Conservation (phyloP, 64 coral and sea anemone species). For the Hydrozoanthus tunicans region DNA sequence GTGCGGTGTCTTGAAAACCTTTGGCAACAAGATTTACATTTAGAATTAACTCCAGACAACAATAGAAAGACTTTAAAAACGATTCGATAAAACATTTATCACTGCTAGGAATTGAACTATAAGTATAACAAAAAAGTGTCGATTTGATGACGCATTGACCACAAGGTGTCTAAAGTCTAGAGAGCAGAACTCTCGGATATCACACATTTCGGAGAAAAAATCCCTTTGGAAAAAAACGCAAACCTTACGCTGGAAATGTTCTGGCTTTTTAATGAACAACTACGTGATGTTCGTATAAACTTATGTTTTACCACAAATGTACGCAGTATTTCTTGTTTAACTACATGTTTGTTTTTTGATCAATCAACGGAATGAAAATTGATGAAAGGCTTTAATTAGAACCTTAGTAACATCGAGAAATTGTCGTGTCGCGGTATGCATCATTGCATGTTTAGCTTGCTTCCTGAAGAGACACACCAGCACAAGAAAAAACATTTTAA, state of each 20-base stretch:
- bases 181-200: no score
- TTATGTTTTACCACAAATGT: slow-evolving; percentile 29
- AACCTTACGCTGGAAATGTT: no score
- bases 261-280: no score
- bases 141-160: background rate
- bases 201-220: no score
- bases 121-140: background rate
- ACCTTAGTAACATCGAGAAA: background rate
- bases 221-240: no score
- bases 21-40: background rate
- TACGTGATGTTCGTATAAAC: background rate
- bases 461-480: background rate
- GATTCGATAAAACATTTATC: slow-evolving; percentile 14
- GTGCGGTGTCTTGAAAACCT: background rate
- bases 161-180: background rate
- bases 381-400: slow-evolving; percentile 50
- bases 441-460: background rate
- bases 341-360: slow-evolving; percentile 48
- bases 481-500: background rate
- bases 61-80: background rate
- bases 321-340: slow-evolving; percentile 1
- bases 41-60: background rate
- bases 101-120: background rate
- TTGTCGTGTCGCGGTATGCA: background rate
- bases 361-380: slow-evolving; percentile 50